Percentiles rank a stretch among this genome's conserved stretches.
Conservation (phyloP, 2,888 invertebrate genomes). For the Agonopterix heracliana region DNA sequence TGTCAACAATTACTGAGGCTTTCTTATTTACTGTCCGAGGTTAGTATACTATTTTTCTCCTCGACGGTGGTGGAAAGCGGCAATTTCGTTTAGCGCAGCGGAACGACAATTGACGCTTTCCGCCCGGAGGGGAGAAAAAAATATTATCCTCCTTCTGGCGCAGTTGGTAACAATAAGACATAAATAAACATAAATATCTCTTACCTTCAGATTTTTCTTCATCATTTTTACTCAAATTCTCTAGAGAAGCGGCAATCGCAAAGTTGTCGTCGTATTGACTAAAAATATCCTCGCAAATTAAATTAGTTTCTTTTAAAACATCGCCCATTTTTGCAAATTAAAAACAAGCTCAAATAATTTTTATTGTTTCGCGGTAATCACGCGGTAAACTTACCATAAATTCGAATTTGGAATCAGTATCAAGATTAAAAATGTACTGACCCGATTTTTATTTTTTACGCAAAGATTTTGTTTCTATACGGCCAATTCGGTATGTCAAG, state of each 20-base stretch:
- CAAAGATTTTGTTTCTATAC: background rate
- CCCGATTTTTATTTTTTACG: background rate
- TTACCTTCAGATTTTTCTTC: slow-evolving; percentile 8
- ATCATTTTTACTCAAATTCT: background rate
- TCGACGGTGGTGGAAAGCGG: too few species aligned
- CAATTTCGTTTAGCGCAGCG: too few species aligned
- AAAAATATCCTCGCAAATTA: slow-evolving; percentile 32
- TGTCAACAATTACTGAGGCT: too few species aligned
- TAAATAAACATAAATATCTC: background rate
- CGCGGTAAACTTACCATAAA: slow-evolving; percentile 2
- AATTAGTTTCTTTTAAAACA: slow-evolving; percentile 14
- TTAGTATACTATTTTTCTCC: too few species aligned
- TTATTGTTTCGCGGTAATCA: slow-evolving; percentile 1
- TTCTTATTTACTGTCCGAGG: too few species aligned
- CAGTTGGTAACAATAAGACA: too few species aligned
- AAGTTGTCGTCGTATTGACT: slow-evolving; percentile 42
- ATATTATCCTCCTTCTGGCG: too few species aligned
- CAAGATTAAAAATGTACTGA: background rate
- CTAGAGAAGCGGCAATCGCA: slow-evolving; percentile 4
- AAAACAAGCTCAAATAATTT: slow-evolving; percentile 1
- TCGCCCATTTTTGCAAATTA: slow-evolving; percentile 26
- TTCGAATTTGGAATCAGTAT: slow-evolving; percentile 16
- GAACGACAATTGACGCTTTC: too few species aligned
- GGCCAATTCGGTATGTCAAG: background rate
- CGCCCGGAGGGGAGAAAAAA: too few species aligned